A percentile compares a stretch with the other conserved stretches of the same genome.
phyloP scores from a whole-genome alignment of 1,140 invertebrate genomes.

The Saxidomus purpurata region DNA sequence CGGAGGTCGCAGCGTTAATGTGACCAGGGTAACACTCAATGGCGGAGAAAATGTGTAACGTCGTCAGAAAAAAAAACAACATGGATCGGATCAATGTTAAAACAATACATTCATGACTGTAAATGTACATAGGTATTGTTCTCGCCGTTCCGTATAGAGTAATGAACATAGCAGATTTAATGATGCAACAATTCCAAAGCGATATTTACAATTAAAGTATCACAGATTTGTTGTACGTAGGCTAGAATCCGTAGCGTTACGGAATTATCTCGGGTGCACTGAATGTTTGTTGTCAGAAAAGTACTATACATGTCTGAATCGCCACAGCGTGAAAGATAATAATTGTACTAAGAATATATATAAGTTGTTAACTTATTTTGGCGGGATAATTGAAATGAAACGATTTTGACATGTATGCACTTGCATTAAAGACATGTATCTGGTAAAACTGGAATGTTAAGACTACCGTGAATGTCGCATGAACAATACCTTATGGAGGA shows the following conservation, averaged over 20 bases:
- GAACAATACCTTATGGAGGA: background rate
- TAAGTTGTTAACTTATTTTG: background rate
- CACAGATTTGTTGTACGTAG: background rate
- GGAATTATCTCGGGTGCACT: background rate
- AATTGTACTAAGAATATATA: background rate
- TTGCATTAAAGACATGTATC: background rate
- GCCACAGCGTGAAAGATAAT: background rate
- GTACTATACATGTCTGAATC: background rate
- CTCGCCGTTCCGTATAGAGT: no score
- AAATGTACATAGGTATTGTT: no score
- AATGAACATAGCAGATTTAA: background rate
- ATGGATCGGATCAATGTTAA: no score
- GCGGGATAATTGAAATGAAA: background rate
- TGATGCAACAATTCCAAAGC: background rate
- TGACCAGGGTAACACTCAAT: no score
- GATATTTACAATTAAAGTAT: background rate
- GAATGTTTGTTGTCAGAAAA: background rate
- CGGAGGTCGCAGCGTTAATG: no score
- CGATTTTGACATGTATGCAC: background rate
- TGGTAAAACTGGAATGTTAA: background rate
- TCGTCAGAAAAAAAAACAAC: no score
- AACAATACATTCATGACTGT: background rate
- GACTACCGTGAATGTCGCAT: background rate
- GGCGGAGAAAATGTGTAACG: no score
- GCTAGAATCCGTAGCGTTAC: background rate